Evolutionary conservation across 2,113 vertebrate species (phyloP).

Genomic region (Numida meleagris): DNA sequence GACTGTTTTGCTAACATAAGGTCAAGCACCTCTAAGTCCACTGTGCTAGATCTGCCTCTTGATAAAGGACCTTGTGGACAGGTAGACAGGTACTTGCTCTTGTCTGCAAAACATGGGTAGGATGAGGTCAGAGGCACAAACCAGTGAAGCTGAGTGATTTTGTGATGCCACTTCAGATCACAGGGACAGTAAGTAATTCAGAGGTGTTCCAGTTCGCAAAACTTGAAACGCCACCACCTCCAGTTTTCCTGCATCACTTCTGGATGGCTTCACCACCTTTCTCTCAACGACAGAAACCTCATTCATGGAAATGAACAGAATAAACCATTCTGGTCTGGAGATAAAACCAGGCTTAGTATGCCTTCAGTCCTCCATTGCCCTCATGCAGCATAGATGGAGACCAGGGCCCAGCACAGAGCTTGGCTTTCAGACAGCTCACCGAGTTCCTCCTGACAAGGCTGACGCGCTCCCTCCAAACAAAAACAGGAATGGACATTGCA

Average conservation of each 20-base stretch:
- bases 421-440: background rate
- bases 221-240: background rate
- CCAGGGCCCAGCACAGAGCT: background rate
- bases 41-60: background rate
- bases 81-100: background rate
- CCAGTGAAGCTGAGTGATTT: background rate
- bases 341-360: background rate
- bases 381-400: background rate
- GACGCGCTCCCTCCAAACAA: background rate
- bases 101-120: background rate
- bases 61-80: background rate
- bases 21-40: fast-evolving
- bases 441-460: background rate
- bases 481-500: background rate
- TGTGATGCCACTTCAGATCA: background rate
- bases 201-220: background rate
- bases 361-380: background rate
- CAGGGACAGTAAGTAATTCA: background rate
- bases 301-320: too few relatives aligned
- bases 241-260: background rate
- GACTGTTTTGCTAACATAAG: background rate
- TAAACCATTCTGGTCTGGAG: background rate
- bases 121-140: background rate
- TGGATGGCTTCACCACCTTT: background rate
- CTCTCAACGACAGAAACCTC: background rate